Base-by-base conservation (phyloP, 2,888 invertebrate genomes). In the Erynnis tages region DNA sequence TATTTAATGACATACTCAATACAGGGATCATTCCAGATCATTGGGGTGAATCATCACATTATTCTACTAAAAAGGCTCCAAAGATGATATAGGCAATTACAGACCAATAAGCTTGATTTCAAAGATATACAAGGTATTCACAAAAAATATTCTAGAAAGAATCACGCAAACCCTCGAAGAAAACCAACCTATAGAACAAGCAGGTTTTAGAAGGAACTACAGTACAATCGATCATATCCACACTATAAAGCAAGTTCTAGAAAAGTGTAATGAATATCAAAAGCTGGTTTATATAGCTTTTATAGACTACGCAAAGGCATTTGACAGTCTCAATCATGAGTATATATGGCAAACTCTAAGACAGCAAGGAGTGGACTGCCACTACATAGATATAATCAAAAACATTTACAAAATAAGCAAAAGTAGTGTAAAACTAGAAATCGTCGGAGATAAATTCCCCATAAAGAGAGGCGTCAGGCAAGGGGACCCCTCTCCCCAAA, bases 221-320 rank as follows among this genome's bases (percentile, higher is more conserved):
- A n/a, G n/a, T 10, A 43, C 43, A 8, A 43, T 43, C 5, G 29
- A 43, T 13, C 43, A n/a, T n/a, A 45, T 45, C 8, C 35, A 47
- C n/a, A 37, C 47, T 2, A 5, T 37, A 1, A 37, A 35, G 4
- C 45, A 45, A n/a, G 13, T 45, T 14, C 13, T 34, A 8, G 21
- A 45, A 32, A 45, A 45, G 34, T 34, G 23, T 7, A 41, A 41
- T 10, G 41, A 40, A 14, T 40, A 40, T 21, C 7, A 40, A 4
- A 40, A 25, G 8, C 11, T 35, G 2, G 8, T 47, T 2, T 57
- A 57, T 14, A 10, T 57, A 4, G 44, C 45, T 6, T 57, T 54
- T 14, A 19, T 54, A 6, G 57, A 57, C 11, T 54, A 49, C 11
- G 7, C 13, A 13, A 55, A 55, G 16, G 56, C 53, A 16, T 54